Percentiles rank a stretch among this genome's conserved stretches.
Evolutionary conservation across 23 tunicate genomes (phyloP).

Genomic region (Clavelina lepadiformis): DNA sequence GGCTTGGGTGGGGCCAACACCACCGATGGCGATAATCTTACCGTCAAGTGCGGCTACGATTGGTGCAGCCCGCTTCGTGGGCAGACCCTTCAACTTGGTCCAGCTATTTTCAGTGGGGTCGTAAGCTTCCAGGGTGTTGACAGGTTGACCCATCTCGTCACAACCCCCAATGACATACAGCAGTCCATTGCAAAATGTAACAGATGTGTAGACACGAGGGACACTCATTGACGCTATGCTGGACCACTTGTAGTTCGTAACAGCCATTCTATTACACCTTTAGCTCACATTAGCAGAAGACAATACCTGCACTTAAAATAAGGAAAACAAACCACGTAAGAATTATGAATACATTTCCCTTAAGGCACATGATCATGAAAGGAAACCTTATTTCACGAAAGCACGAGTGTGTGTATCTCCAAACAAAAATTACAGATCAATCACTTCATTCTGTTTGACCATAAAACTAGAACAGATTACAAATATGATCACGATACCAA

Average conservation of each 20-base stretch:
- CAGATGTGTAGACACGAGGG: slow-evolving; percentile 76
- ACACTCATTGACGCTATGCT: slow-evolving; percentile 35
- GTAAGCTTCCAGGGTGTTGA: slow-evolving; percentile 64
- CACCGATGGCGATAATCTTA: slow-evolving; percentile 84
- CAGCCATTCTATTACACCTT: too few relatives aligned
- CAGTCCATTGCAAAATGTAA: slow-evolving; percentile 26
- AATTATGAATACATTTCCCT: too few relatives aligned
- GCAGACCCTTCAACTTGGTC: slow-evolving; percentile 75
- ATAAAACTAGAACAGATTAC: too few relatives aligned
- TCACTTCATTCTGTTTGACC: too few relatives aligned
- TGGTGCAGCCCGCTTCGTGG: slow-evolving; percentile 92
- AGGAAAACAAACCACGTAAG: too few relatives aligned
- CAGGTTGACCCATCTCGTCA: slow-evolving; percentile 82
- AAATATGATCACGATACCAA: too few relatives aligned
- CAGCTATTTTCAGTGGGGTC: slow-evolving; percentile 47
- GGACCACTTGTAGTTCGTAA: slow-evolving; percentile 42
- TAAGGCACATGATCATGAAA: too few relatives aligned
- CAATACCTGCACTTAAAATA: too few relatives aligned
- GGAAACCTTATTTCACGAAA: too few relatives aligned
- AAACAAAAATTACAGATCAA: too few relatives aligned
- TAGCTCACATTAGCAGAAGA: too few relatives aligned
- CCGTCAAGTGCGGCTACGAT: slow-evolving; percentile 44
- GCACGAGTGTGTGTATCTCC: too few relatives aligned
- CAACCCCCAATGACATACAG: slow-evolving; percentile 91
- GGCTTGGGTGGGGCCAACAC: slow-evolving; percentile 72